Evolutionary conservation across 2,888 invertebrate species (phyloP), one percentile per base, ranked within the genome.

Genomic region (Eutolmus rufibarbis): DNA sequence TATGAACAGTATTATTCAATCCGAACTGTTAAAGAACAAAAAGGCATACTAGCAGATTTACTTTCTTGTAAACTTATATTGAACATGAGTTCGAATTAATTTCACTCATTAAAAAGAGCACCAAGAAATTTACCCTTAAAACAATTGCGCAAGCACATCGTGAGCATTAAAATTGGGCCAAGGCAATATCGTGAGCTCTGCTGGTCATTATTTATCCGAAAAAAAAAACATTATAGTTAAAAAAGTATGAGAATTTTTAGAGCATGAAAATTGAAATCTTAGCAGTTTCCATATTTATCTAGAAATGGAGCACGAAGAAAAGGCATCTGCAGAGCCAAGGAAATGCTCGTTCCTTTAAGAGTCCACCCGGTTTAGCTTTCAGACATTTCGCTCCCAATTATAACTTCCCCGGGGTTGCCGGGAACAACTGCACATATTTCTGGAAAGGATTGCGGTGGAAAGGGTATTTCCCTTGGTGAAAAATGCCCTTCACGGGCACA

Each of bases 211-310:
- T 66, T 66, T 66, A 66, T 66, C 66, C 23, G 28, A 66, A 66
- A 66, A 66, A 19, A 19, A n/a, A 77, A 77, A 34, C 7, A 23
- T n/a, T 19, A 78, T 77, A 37, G 31, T 77, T 77, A 23, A 37
- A 78, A n/a, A 43, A 78, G 23, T 46, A 19, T 9, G 7, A 78
- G 40, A 78, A 43, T 40, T 78, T 78, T 78, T 43, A 23, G 78
- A 78, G 78, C 78, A 78, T 78, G 78, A 78, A 78, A 78, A 78
- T 78, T 78, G 78, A 78, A 78, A 78, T 78, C 78, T 78, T 34
- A 76, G 37, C 31, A 76, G 37, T 37, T 76, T 76, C 76, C 76
- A 76, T 78, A 78, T 78, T 78, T 78, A 78, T 78, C 78, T 78
- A 78, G 43, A 76, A 76, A 76, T 37, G 66, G 66, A 66, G 12